A percentile compares a stretch with the other conserved stretches of the same genome.
phyloP scores from a whole-genome alignment of 2,888 invertebrate genomes.

The Eucera pruinosa region DNA sequence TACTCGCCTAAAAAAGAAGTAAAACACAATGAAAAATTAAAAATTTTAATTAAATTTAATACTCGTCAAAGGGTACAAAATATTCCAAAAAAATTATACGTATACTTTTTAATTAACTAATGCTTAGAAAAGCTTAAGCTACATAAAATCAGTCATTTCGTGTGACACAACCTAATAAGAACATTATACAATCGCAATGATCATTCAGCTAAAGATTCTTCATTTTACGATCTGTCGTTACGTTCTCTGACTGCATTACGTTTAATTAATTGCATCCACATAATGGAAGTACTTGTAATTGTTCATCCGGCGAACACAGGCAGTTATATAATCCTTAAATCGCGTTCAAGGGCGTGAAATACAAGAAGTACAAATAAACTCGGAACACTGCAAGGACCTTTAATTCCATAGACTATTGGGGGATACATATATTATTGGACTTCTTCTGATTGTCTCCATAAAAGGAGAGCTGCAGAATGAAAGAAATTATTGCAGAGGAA shows the following conservation, averaged over 20 bases:
- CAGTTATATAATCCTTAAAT: slow-evolving; percentile 71
- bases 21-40: too few species aligned
- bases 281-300: slow-evolving; percentile 47
- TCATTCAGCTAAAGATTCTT: background rate
- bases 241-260: slow-evolving; percentile 1
- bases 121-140: too few species aligned
- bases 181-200: too few species aligned
- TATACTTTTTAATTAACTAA: too few species aligned
- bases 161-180: too few species aligned
- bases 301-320: slow-evolving; percentile 31
- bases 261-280: slow-evolving; percentile 30
- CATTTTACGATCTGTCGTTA: background rate
- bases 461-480: slow-evolving; percentile 43
- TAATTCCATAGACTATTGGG: background rate
- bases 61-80: too few species aligned
- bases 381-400: slow-evolving; percentile 24
- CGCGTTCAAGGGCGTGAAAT: slow-evolving; percentile 69
- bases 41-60: too few species aligned
- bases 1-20: too few species aligned
- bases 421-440: slow-evolving; percentile 19
- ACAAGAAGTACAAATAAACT: slow-evolving; percentile 61
- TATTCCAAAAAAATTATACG: too few species aligned
- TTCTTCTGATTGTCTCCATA: slow-evolving; percentile 41
- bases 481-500: slow-evolving; percentile 35
- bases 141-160: too few species aligned